phyloP scores from a whole-genome alignment of 2,113 vertebrate genomes.

The Arothron firmamentum region DNA sequence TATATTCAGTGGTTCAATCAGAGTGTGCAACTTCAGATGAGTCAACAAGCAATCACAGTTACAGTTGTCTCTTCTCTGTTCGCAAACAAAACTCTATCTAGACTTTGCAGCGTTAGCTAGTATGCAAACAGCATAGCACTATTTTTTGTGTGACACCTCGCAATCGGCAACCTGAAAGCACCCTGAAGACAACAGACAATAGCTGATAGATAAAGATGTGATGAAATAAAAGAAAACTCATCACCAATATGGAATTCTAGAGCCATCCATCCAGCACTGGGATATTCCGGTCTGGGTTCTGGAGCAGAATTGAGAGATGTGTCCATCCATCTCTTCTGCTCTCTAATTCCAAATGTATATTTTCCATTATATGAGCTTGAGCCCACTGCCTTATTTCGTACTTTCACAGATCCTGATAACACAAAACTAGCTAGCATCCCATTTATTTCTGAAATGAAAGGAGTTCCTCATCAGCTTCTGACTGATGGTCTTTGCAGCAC shows the following conservation, averaged over 20 bases:
- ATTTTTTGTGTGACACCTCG: constrained; percentile 29
- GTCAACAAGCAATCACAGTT: not conserved
- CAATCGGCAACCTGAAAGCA: constrained; percentile 40
- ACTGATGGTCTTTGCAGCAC: constrained; percentile 15
- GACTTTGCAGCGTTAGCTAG: not conserved
- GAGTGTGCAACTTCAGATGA: not conserved
- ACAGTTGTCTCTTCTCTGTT: constrained; percentile 11
- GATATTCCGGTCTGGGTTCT: not conserved
- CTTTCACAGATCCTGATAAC: not conserved
- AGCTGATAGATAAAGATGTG: not conserved
- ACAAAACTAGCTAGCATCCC: not conserved
- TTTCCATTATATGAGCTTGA: constrained; percentile 2
- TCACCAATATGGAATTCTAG: not conserved
- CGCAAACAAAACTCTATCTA: constrained; percentile 29
- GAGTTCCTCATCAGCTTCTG: constrained; percentile 10
- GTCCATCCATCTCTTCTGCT: not conserved
- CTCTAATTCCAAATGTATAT: not conserved
- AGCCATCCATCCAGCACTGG: not conserved
- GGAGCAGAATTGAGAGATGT: not conserved
- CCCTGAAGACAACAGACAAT: constrained; percentile 34
- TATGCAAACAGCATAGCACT: not conserved
- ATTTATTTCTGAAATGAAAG: constrained; percentile 4
- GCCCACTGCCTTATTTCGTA: constrained; percentile 1
- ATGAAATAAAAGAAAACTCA: not conserved
- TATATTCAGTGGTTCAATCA: not conserved